Percentiles rank a stretch among this genome's conserved stretches.
These are phyloP conservation scores for Hypselothyrea guttata DNA, from an alignment of 2,888 invertebrate species.

Conservation along the genomic window DNA sequence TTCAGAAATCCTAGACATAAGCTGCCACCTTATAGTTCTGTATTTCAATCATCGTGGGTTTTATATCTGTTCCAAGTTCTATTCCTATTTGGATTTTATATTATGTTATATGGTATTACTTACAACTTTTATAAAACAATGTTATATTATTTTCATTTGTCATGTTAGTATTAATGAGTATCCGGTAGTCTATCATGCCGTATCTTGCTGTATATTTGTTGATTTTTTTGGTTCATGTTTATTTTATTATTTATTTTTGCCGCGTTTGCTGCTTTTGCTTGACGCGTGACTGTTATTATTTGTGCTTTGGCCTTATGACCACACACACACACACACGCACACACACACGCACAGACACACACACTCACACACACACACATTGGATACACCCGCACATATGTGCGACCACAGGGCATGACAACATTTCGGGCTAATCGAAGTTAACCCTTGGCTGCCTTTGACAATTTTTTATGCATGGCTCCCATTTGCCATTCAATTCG, in stretches of 20 bases:
- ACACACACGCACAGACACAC: conserved; percentile 4
- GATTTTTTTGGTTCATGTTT: conserved; percentile 43
- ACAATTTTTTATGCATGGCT: conserved; percentile 76
- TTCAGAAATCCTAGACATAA: no score
- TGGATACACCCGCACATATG: conserved; percentile 60
- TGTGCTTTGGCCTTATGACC: conserved; percentile 74
- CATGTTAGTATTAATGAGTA: conserved; percentile 17
- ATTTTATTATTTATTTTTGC: conserved; percentile 72
- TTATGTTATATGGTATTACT: no score
- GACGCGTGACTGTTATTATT: conserved; percentile 74
- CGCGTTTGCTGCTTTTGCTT: conserved; percentile 60
- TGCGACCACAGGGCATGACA: conserved; percentile 78
- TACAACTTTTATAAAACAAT: no score
- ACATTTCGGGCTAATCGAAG: conserved; percentile 76
- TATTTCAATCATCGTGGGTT: no score
- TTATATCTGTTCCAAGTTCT: no score
- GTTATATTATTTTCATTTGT: no score
- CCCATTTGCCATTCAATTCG: conserved; percentile 69
- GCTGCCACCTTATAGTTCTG: no score
- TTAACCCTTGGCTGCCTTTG: conserved; percentile 76
- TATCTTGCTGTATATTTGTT: conserved; percentile 5
- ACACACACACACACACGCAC: conserved; percentile 40
- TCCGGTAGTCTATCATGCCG: not conserved
- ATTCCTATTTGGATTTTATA: no score
- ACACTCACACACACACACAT: not conserved